Percentiles rank a stretch among this genome's conserved stretches.
Evolutionary conservation across 1,140 invertebrate species (phyloP).

Genomic region (Drosophila bocki): DNA sequence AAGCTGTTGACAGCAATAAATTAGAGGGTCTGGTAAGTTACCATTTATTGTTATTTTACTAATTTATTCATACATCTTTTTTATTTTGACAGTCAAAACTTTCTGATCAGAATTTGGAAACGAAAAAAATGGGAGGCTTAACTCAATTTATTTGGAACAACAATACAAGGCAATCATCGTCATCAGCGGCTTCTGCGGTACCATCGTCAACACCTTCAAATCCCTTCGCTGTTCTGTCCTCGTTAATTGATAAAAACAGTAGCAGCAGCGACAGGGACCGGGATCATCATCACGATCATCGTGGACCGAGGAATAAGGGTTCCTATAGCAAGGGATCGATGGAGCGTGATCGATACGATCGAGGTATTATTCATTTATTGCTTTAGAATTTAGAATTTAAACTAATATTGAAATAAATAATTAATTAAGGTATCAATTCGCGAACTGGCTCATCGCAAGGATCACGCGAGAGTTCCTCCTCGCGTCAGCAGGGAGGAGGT

Average conservation of each 20-base stretch:
- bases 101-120: slow-evolving; percentile 72
- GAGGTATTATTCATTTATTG: slow-evolving; percentile 37
- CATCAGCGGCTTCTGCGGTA: slow-evolving; percentile 21
- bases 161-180: slow-evolving; percentile 43
- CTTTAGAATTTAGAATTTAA: neutral
- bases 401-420: neutral
- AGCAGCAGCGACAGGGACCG: slow-evolving; percentile 42
- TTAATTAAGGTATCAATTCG: slow-evolving; percentile 85
- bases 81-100: slow-evolving; percentile 44
- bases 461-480: slow-evolving; percentile 83
- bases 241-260: slow-evolving; percentile 70
- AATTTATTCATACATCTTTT: neutral
- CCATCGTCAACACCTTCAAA: slow-evolving; percentile 72
- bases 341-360: slow-evolving; percentile 84
- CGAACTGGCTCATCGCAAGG: slow-evolving; percentile 87
- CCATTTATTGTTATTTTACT: neutral
- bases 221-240: slow-evolving; percentile 77
- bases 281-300: slow-evolving; percentile 64
- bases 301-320: slow-evolving; percentile 84
- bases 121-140: slow-evolving; percentile 79
- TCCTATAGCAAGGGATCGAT: slow-evolving; percentile 86
- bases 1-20: slow-evolving; percentile 75
- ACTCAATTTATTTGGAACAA: slow-evolving; percentile 73
- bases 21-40: slow-evolving; percentile 72
- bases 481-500: slow-evolving; percentile 58